Percentiles rank a stretch among this genome's conserved stretches.
Conservation (phyloP, 1,140 invertebrate genomes). For the Branchinecta lynchi region DNA sequence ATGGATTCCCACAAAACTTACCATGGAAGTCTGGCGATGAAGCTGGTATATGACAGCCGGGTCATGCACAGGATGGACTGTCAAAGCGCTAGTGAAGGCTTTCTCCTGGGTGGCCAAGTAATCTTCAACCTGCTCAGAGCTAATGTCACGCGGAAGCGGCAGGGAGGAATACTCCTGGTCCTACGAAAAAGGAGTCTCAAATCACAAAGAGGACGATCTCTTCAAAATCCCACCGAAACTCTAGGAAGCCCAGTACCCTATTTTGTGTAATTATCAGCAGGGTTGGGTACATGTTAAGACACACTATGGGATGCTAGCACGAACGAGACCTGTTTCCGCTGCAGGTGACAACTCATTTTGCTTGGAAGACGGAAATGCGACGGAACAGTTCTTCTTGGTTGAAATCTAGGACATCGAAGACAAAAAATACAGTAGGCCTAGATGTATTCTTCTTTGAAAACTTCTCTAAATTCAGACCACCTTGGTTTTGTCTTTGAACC, state of each 20-base stretch:
- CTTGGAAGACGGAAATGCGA: too few relatives aligned
- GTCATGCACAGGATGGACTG: constrained; percentile 47
- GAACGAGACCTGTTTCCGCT: too few relatives aligned
- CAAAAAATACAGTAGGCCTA: background rate
- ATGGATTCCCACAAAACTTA: constrained; percentile 28
- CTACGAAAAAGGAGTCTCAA: constrained; percentile 29
- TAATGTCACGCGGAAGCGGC: constrained; percentile 35
- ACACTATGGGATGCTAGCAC: too few relatives aligned
- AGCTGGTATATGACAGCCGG: constrained; percentile 48
- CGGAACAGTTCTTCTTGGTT: too few relatives aligned
- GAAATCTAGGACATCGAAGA: too few relatives aligned
- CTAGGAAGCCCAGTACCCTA: too few relatives aligned
- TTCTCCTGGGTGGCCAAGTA: constrained; percentile 18
- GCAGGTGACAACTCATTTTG: too few relatives aligned
- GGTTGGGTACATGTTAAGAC: too few relatives aligned
- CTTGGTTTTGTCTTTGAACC: background rate
- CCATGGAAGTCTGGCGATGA: constrained; percentile 49
- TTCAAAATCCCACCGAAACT: too few relatives aligned
- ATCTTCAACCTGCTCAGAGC: constrained; percentile 27
- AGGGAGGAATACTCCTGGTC: constrained; percentile 38
- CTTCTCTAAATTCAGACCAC: background rate
- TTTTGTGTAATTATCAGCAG: too few relatives aligned
- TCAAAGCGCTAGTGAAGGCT: constrained; percentile 40
- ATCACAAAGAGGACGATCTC: background rate
- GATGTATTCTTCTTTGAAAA: background rate